A percentile compares a stretch with the other conserved stretches of the same genome.
Evolutionary conservation across 1,140 invertebrate species (phyloP).

Genomic region (Drosophila kanapiae): DNA sequence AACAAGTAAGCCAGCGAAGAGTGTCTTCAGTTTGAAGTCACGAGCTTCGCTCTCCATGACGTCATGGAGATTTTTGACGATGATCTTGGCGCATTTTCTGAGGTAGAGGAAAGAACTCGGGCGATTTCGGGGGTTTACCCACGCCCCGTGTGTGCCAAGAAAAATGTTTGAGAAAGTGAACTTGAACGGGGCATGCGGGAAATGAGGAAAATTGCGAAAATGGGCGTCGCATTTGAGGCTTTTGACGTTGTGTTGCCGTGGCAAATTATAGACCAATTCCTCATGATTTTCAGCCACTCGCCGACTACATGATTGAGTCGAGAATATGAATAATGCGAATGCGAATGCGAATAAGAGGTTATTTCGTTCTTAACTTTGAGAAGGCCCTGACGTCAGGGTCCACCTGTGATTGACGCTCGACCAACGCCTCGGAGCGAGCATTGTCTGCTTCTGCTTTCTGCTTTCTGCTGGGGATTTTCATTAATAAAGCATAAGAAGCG

Average conservation of each 20-base stretch:
- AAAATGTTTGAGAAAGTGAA: slow-evolving; percentile 44
- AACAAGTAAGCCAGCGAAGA: slow-evolving; percentile 12
- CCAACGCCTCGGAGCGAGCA: slow-evolving; percentile 30
- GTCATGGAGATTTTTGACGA: slow-evolving; percentile 60
- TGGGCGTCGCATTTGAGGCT: slow-evolving; percentile 33
- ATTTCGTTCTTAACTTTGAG: slow-evolving; percentile 16
- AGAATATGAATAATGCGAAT: slow-evolving; percentile 32
- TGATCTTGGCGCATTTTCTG: slow-evolving; percentile 46
- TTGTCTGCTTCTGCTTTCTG: slow-evolving; percentile 14
- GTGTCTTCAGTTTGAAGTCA: slow-evolving; percentile 54
- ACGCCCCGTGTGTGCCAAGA: slow-evolving; percentile 42
- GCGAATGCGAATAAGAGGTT: slow-evolving; percentile 10
- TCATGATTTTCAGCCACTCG: slow-evolving; percentile 45
- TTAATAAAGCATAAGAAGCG: slow-evolving; percentile 49
- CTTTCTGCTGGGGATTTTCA: slow-evolving; percentile 8
- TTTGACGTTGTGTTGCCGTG: slow-evolving; percentile 63
- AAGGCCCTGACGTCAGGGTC: slow-evolving; percentile 63
- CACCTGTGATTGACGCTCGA: slow-evolving; percentile 72
- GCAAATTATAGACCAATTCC: slow-evolving; percentile 56
- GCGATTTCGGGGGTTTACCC: slow-evolving; percentile 55
- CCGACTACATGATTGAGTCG: slow-evolving; percentile 37
- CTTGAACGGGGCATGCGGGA: slow-evolving; percentile 36
- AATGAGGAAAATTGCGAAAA: slow-evolving; percentile 49
- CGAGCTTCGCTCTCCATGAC: slow-evolving; percentile 52
- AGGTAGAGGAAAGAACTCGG: not conserved